These are phyloP conservation scores for Trachelipus rathkii DNA, from an alignment of 1,140 invertebrate species.

Conservation along the genomic window DNA sequence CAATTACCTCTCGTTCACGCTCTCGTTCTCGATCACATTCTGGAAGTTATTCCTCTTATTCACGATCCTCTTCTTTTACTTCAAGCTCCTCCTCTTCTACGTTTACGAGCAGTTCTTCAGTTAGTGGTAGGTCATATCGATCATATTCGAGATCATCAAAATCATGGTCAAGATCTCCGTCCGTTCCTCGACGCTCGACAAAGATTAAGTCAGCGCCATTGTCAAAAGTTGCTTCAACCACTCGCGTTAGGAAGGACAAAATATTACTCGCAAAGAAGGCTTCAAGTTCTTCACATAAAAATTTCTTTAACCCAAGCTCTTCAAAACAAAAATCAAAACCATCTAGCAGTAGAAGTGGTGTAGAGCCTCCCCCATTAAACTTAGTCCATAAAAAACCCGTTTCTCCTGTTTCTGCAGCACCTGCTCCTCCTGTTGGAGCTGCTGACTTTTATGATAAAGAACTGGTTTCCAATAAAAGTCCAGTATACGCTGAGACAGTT, in stretches of 20 bases:
- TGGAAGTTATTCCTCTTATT: slow-evolving; percentile 38
- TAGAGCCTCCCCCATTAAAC: no score
- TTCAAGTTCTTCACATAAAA: no score
- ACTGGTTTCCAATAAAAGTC: background rate
- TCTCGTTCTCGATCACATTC: slow-evolving; percentile 37
- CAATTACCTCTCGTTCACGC: background rate
- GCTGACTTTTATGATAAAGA: background rate
- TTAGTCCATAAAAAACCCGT: no score
- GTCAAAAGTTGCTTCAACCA: background rate
- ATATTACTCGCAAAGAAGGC: no score
- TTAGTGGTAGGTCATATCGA: slow-evolving; percentile 30
- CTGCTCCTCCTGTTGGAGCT: background rate
- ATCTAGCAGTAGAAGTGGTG: no score
- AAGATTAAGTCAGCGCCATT: background rate
- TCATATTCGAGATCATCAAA: slow-evolving; percentile 41
- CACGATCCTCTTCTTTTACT: slow-evolving; percentile 18
- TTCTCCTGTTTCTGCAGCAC: no score
- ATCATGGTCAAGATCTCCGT: background rate
- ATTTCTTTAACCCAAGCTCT: no score
- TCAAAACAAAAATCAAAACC: no score
- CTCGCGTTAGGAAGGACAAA: background rate
- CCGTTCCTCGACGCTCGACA: background rate
- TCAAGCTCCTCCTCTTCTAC: slow-evolving; percentile 35
- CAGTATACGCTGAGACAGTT: background rate
- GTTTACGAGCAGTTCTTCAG: slow-evolving; percentile 32